Evolutionary conservation across 2,113 vertebrate species (phyloP), one percentile per base, ranked within the genome.

Genomic region (Myxocyprinus asiaticus): DNA sequence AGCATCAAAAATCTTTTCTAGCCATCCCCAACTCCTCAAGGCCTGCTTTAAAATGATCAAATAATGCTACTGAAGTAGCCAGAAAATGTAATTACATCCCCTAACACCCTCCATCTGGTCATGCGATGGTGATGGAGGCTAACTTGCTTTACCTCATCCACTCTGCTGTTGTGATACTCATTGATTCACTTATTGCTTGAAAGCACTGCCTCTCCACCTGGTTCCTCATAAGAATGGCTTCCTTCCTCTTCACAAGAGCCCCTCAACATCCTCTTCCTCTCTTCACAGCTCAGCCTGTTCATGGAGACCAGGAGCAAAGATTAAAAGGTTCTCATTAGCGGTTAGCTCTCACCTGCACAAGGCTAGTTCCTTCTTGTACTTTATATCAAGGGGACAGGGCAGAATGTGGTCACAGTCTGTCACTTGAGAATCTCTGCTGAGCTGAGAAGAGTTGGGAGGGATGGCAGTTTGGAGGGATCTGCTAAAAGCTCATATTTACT

Each of bases 21-120:
- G 83, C 67, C 44, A 12, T 62, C 48, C 22, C 11, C 65, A 76
- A 6, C 76, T 82, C 81, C 78, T 82, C 48, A 51, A 59, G 78
- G 85, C 56, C 78, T 78, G 48, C 50, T 81, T 83, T 50, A 63
- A 76, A 64, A 76, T 70, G 78, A 86, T 86, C 78, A 69, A 84
- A 84, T 82, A 84, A 83, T 73, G 67, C 53, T 12, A 11, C 67
- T 68, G 76, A 59, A 84, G 69, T 61, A 65, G 78, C 78, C 81
- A 76, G 78, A 72, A 79, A 77, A 84, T 84, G 62, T 83, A 81
- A 83, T 84, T 84, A 81, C 9, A 67, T 67, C 77, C 65, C 77
- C 69, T 61, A 45, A 72, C 56, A 78, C 17, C 69, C 11, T 14
- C 56, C 51, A 74, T 77, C 72, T 67, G 74, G 58, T 69, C 48